phyloP scores from a whole-genome alignment of 2,888 invertebrate species.

The Malthinus seriepunctatus region DNA sequence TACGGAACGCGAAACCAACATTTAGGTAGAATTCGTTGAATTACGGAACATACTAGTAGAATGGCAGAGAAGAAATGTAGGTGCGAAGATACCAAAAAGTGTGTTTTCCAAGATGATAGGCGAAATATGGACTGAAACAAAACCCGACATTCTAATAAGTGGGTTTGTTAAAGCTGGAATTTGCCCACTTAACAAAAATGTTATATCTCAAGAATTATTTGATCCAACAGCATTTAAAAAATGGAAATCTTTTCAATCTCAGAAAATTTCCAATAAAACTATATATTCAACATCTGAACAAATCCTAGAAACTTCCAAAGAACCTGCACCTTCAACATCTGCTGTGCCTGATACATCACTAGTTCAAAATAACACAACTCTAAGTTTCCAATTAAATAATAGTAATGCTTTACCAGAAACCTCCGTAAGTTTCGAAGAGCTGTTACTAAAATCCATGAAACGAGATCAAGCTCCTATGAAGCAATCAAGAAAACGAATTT shows the following conservation, averaged over 20 bases:
- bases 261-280: not conserved
- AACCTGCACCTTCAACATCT: not conserved
- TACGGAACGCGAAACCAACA: too few species aligned
- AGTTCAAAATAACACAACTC: not conserved
- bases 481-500: constrained; percentile 23
- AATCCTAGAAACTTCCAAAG: not conserved
- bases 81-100: constrained; percentile 30
- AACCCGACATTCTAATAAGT: constrained; percentile 19
- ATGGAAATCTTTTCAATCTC: constrained; percentile 10
- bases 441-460: constrained; percentile 24
- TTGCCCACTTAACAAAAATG: constrained; percentile 17
- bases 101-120: constrained; percentile 29
- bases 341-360: not conserved
- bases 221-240: constrained; percentile 14
- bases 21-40: too few species aligned
- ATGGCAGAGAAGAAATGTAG: constrained; percentile 30
- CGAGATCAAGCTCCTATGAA: constrained; percentile 23
- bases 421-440: constrained; percentile 19
- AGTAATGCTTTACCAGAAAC: constrained; percentile 8
- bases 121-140: constrained; percentile 23
- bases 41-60: too few species aligned
- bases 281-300: not conserved
- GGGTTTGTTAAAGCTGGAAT: constrained; percentile 30
- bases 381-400: not conserved
- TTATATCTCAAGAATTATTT: constrained; percentile 13